phyloP scores from a whole-genome alignment of 1,140 invertebrate genomes.

The Lepidurus couesii region DNA sequence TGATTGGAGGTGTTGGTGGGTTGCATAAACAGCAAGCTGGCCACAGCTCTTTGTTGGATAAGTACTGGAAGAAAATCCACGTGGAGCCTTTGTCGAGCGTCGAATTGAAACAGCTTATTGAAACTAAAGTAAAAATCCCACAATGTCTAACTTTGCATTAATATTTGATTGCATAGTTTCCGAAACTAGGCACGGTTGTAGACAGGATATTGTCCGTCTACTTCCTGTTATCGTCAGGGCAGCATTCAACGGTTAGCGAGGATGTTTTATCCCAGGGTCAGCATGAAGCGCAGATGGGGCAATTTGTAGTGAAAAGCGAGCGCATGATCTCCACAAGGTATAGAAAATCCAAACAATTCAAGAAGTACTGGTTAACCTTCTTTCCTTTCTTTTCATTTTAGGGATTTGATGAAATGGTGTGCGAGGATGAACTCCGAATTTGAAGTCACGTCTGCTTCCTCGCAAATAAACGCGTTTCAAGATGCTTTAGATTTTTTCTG shows the following conservation, averaged over 20 bases:
- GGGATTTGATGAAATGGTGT: conserved; percentile 93
- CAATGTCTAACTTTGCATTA: too few relatives aligned
- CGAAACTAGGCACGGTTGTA: conserved; percentile 64
- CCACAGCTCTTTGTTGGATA: conserved; percentile 47
- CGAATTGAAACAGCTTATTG: conserved; percentile 63
- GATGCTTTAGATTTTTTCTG: conserved; percentile 90
- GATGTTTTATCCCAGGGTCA: conserved; percentile 25
- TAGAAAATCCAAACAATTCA: too few relatives aligned
- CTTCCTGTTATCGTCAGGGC: conserved; percentile 50
- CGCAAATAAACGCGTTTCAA: conserved; percentile 71
- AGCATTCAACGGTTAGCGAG: conserved; percentile 23
- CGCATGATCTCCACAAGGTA: conserved; percentile 47
- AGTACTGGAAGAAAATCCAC: conserved; percentile 73
- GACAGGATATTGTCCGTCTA: conserved; percentile 77
- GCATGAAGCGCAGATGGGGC: conserved; percentile 24
- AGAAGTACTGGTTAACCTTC: too few relatives aligned
- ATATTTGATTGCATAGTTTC: conserved; percentile 48
- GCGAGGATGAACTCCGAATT: conserved; percentile 66
- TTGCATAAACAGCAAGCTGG: conserved; percentile 59
- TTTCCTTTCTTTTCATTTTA: too few relatives aligned
- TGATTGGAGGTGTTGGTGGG: conserved; percentile 52
- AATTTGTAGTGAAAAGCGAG: conserved; percentile 34
- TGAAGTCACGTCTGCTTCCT: conserved; percentile 64
- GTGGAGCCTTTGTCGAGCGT: conserved; percentile 67
- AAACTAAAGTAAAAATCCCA: conserved; percentile 40